A percentile compares a stretch with the other conserved stretches of the same genome.
These are phyloP conservation scores for Strigamia crassipes DNA, from an alignment of 2,888 invertebrate species.

Conservation along the genomic window DNA sequence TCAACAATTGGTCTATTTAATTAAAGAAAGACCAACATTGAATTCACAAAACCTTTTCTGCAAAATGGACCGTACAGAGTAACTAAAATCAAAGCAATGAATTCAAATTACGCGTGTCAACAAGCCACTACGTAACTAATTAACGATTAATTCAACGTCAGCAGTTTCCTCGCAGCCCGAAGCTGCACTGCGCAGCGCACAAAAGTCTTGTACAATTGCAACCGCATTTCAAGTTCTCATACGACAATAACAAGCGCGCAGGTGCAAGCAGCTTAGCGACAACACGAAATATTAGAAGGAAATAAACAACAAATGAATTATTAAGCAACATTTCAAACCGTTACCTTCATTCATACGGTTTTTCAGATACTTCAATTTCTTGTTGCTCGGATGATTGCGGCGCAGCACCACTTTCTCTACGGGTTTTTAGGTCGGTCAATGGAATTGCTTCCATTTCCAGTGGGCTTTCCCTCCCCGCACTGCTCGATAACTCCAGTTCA, in stretches of 20 bases:
- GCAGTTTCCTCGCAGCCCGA: not conserved
- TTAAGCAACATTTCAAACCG: not conserved
- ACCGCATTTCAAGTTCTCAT: not conserved
- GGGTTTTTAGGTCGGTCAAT: slow-evolving; percentile 13
- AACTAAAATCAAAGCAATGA: slow-evolving; percentile 29
- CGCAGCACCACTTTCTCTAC: slow-evolving; percentile 29
- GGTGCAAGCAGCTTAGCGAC: no score
- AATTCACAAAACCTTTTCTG: not conserved
- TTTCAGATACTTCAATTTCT: not conserved
- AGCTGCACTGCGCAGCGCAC: not conserved
- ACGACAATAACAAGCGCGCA: not conserved
- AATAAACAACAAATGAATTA: not conserved
- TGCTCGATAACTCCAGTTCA: slow-evolving; percentile 35
- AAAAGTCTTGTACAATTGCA: not conserved
- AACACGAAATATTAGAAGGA: not conserved
- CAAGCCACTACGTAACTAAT: slow-evolving; percentile 18
- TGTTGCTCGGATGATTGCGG: not conserved
- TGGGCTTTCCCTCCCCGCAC: slow-evolving; percentile 41
- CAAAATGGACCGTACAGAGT: not conserved
- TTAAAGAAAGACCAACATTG: not conserved
- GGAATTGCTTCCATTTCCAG: slow-evolving; percentile 36
- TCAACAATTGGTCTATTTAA: not conserved
- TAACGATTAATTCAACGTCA: slow-evolving; percentile 33
- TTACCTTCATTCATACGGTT: slow-evolving; percentile 3
- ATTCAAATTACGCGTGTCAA: slow-evolving; percentile 34